A percentile compares a stretch with the other conserved stretches of the same genome.
Conservation (phyloP, 2,797 vertebrate genomes). For the Mastacembelus armatus region DNA sequence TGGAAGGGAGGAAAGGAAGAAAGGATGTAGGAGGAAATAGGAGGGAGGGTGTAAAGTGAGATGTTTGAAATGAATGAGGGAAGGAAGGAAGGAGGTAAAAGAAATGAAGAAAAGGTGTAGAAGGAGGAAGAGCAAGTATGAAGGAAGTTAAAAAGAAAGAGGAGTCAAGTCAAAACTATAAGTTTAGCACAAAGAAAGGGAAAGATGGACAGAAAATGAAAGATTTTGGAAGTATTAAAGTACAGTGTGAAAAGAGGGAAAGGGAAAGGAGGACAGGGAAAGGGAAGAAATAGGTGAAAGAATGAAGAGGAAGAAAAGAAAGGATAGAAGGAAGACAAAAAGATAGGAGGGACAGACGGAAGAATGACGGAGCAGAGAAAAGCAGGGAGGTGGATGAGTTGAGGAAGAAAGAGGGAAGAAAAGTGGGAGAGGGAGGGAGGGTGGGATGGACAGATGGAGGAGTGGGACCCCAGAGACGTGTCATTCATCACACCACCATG, state of each 20-base stretch:
- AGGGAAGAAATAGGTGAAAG: background rate
- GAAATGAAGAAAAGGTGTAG: background rate
- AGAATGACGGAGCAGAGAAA: background rate
- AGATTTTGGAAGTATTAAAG: background rate
- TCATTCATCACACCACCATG: slow-evolving; percentile 83
- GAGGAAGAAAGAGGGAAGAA: slow-evolving; percentile 28
- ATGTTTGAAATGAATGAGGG: background rate
- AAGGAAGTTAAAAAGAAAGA: background rate
- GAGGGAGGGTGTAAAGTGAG: background rate
- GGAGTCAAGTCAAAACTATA: background rate
- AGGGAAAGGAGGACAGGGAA: background rate
- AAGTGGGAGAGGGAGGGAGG: slow-evolving; percentile 38
- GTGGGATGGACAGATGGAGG: slow-evolving; percentile 82
- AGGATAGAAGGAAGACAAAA: background rate
- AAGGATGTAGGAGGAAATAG: background rate
- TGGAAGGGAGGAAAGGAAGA: background rate
- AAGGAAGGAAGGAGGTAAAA: background rate
- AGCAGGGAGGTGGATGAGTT: slow-evolving; percentile 8
- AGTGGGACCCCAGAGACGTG: slow-evolving; percentile 81
- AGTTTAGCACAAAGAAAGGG: background rate
- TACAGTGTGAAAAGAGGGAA: background rate
- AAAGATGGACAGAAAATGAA: too few species aligned
- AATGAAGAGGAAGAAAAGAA: background rate
- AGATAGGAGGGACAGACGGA: background rate
- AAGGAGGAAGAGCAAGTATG: background rate